Evolutionary conservation across 2,888 invertebrate species (phyloP), one percentile per base, ranked within the genome.

Genomic region (Eupsilia transversa): DNA sequence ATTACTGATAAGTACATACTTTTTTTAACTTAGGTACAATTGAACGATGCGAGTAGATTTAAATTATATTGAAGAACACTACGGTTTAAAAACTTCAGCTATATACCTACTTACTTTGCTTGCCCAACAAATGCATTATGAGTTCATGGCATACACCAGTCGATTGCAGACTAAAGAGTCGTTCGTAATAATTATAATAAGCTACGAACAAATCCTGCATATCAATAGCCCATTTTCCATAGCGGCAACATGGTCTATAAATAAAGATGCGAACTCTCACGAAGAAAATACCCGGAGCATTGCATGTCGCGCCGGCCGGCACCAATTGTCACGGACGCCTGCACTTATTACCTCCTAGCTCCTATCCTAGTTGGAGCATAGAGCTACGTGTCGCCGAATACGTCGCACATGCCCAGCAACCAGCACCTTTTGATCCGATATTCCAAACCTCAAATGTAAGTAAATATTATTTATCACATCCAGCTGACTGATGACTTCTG

Each of bases 291-390:
- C 59, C 56, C 64, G 54, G 57, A 64, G 64, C 46, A 30, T 14
- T 3, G 14, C 59, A n/a, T n/a, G n/a, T n/a, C n/a, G 56, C 10
- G 23, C 10, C 52, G 33, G 60, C 56, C 49, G 61, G 67, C 64
- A 65, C 52, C 74, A 69, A 74, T 72, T 79, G 76, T 76, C 60
- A 71, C 57, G 57, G 65, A 67, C 84, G 67, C 72, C 70, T 35
- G 57, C 83, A 46, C 73, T 68, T 69, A 69, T 82, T 77, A 80
- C 64, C 27, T 54, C 20, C 38, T 12, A 80, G 67, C 27, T 54
- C 20, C 38, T 12, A 23, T 68, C 59, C 82, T 60, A 43, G 64
- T 49, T 38, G 27, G 14, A 57, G 64, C 57, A 30, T 64, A 35
- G 43, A 38, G 35, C 17, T 68, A 14, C 33, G 52, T 71, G 30